Base-by-base conservation (phyloP, 2,888 invertebrate genomes). In the Tetragonula carbonaria region DNA sequence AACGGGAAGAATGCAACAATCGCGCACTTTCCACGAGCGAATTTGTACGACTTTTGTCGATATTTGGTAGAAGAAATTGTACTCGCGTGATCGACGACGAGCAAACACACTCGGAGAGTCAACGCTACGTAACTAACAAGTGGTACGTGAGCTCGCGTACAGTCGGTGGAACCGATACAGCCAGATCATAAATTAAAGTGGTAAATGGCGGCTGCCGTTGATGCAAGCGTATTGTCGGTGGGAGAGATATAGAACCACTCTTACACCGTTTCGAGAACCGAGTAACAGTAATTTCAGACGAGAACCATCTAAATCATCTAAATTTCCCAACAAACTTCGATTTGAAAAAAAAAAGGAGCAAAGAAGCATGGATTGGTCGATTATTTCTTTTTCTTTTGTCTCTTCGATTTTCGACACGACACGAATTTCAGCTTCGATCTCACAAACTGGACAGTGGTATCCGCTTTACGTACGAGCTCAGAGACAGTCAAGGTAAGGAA, bases 401-500 rank as follows among this genome's bases (percentile, higher is more conserved):
- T 28, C 28, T 28, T 38, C 38, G 0, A 8, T 38, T 38, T 38
- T 38, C 57, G 1, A n/a, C 21, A n/a, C 4, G 57, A 57, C n/a
- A 57, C 13, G n/a, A n/a, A n/a, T 13, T 14, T 51, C 16, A 51
- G 16, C 51, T 51, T 51, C 51, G 51, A 51, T 51, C 13, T 57
- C n/a, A 57, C 57, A 28, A n/a, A n/a, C n/a, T 57, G 57, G 21
- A 4, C 57, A 0, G 55, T 21, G 21, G 68, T 51, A 51, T 68
- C 38, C 50, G 57, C 63, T 70, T 74, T 73, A 55, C n/a, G 50
- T 51, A 65, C 74, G 76, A 88, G 78, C 77, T 59, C 76, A 84
- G 78, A 88, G 80, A 88, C 78, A 74, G 83, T 88, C 74, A 87
- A 80, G 76, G 66, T 65, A 78, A 80, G 79, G 85, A 82, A 81